Evolutionary conservation across 2,797 vertebrate species (phyloP), one percentile per base, ranked within the genome.

Genomic region (Antrozous pallidus): DNA sequence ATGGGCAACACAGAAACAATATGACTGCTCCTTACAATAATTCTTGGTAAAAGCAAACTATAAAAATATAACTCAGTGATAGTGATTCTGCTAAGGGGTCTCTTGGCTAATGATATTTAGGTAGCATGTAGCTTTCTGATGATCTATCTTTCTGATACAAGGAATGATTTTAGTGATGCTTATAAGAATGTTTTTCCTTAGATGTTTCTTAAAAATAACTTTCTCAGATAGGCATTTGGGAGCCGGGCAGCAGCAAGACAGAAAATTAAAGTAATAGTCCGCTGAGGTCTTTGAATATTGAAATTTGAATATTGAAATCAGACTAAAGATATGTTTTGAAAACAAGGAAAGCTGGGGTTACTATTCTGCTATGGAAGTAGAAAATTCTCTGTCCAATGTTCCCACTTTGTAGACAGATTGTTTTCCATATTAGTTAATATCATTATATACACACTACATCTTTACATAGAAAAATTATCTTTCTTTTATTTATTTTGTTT

Each of bases 131-230:
- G 51, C 42, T 94, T 89, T 78, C 42, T 45, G 42, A 47, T 40
- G 45, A n/a, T 47, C 31, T 67, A 4, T 63, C 42, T 84, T 40
- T n/a, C 18, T 82, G 63, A 47, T 51, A 75, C 11, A 91, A 73
- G 33, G 22, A 67, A 33, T 69, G 42, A 84, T 75, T 58, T 93
- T 78, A 93, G 17, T 61, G 28, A 86, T 51, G 69, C 18, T 78
- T 63, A 63, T 12, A 85, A 71, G 33, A 75, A 71, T 73, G 6
- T 88, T 83, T 95, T 77, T 65, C 51, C 26, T 92, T 94, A 92
- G 33, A 65, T 90, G 40, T 38, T 86, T 94, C 65, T 82, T 58
- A 88, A 94, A 91, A 67, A 40, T 86, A 8, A 28, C 63, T 86
- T 94, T 86, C 69, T 86, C 28, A 20, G 26, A 42, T 49, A 75